Evolutionary conservation across 2,113 vertebrate genomes (phyloP).

Genomic region (Oryzias woworae): DNA sequence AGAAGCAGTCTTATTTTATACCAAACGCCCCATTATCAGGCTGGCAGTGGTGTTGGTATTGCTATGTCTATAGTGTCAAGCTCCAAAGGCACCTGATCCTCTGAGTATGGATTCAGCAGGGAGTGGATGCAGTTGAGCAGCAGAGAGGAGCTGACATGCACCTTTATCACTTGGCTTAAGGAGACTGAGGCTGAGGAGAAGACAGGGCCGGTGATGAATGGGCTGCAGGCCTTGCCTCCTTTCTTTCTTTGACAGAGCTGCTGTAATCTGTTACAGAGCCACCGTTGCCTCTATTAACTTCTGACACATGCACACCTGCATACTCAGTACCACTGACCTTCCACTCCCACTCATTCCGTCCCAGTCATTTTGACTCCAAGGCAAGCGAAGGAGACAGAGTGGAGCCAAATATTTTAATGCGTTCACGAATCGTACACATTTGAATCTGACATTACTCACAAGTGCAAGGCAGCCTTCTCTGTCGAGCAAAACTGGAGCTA

Average conservation of each 20-base stretch:
- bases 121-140: constrained; percentile 70
- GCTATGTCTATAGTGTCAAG: constrained; percentile 36
- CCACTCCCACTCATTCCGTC: constrained; percentile 49
- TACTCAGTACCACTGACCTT: constrained; percentile 64
- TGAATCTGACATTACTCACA: not conserved
- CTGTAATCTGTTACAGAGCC: constrained; percentile 78
- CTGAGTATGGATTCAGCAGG: constrained; percentile 64
- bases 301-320: constrained; percentile 65
- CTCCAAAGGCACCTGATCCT: constrained; percentile 42
- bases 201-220: constrained; percentile 75
- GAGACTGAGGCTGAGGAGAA: constrained; percentile 67
- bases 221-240: constrained; percentile 68
- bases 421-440: constrained; percentile 12
- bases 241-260: constrained; percentile 72
- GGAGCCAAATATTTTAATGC: constrained; percentile 27
- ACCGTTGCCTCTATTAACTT: constrained; percentile 74
- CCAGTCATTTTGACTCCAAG: constrained; percentile 35
- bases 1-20: constrained; percentile 6
- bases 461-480: constrained; percentile 1
- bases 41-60: constrained; percentile 25
- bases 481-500: not conserved
- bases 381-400: constrained; percentile 14
- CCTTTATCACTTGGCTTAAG: constrained; percentile 78
- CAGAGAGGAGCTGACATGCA: constrained; percentile 72
- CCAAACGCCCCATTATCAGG: constrained; percentile 22